Evolutionary conservation across 2,113 vertebrate species (phyloP).

Genomic region (Anoura caudifer): DNA sequence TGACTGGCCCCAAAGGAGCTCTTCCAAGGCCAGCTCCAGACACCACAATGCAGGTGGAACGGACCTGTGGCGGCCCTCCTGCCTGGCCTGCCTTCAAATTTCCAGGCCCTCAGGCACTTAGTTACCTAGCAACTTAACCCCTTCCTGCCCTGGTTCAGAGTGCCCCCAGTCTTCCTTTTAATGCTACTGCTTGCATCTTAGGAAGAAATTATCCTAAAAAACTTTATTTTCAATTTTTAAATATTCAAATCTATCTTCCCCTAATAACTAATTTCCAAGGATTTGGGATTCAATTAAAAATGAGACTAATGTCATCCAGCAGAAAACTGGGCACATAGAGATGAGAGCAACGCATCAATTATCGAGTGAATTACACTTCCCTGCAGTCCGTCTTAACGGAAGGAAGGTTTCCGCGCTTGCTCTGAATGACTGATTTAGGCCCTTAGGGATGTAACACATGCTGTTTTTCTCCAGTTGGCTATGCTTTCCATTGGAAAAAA

Average conservation of each 20-base stretch:
- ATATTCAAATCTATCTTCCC: not conserved
- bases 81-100: not conserved
- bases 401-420: not conserved
- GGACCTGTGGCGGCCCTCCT: fast-evolving
- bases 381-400: no score
- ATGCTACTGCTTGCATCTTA: not conserved
- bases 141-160: not conserved
- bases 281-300: constrained; percentile 3
- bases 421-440: not conserved
- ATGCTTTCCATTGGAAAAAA: not conserved
- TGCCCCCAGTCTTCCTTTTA: not conserved
- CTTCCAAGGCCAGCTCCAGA: not conserved
- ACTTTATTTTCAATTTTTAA: not conserved
- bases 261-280: not conserved
- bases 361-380: not conserved
- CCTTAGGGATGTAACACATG: not conserved
- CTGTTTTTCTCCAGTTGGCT: not conserved
- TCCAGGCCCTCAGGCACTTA: not conserved
- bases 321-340: not conserved
- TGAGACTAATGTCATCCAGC: not conserved
- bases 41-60: not conserved
- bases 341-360: not conserved
- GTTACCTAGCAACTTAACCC: not conserved
- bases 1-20: not conserved
- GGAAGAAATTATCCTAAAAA: not conserved